Base-by-base conservation (phyloP, 2,113 vertebrate genomes). In the Melanerpes formicivorus region DNA sequence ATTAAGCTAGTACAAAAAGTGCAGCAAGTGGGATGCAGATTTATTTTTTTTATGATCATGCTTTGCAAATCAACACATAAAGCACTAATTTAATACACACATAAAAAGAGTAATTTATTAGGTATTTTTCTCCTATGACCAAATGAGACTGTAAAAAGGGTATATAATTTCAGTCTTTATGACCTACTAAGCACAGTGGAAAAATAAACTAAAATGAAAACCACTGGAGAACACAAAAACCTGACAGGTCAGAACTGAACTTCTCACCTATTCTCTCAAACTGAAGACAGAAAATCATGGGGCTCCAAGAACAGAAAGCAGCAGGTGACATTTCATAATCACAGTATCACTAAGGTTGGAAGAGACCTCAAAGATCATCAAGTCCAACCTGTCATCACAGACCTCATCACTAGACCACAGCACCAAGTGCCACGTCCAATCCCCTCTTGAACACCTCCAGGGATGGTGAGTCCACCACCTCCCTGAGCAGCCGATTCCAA, bases 121-220 rank as follows among this genome's bases (percentile, higher is more conserved):
- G 15, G 74, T 17, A 5, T 42, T 91, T 74, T 84, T 65, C 14
- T 46, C 21, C 40, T 80, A 11, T 82, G n/a, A n/a, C 17, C 32
- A 80, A 59, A 67, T 12, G 7, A 87, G 44, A 42, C 16, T 75
- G 72, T 89, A 87, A 92, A 95, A 94, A 87, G 42, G 26, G 18
- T 62, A 75, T 5, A 75, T 52, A 66, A 89, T 88, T 95, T 62
- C 84, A 94, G 66, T n/a, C 85, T 91, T 83, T 93, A 95, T 46
- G 32, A 77, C n/a, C 92, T 92, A 63, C 5, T 48, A 87, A 62
- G 46, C 10, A 89, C 75, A 76, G 48, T 4, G 69, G 32, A 88
- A 82, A 90, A 93, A 86, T 60, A 94, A 77, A 76, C 26, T 56
- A 80, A 88, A 90, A 80, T 21, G 32, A 89, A 77, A 80, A 92